Percentiles rank a stretch among this genome's conserved stretches.
Conservation (phyloP, 2,797 vertebrate species). For the Sebastes hopkinsi region DNA sequence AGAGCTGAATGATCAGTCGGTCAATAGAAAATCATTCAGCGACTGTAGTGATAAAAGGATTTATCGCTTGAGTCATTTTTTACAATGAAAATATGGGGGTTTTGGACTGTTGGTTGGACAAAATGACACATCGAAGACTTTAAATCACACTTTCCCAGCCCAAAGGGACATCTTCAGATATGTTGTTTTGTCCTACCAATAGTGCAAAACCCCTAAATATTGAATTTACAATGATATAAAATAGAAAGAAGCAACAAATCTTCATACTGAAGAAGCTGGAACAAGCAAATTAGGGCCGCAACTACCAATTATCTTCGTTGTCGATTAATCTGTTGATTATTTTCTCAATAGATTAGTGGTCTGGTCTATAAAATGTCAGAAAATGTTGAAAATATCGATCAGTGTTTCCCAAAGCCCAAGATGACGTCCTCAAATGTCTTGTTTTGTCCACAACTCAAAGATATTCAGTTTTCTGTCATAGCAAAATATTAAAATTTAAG, state of each 20-base stretch:
- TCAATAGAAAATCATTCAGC: background rate
- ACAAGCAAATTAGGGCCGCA: background rate
- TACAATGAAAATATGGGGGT: background rate
- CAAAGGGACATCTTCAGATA: background rate
- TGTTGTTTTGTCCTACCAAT: background rate
- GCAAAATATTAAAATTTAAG: no score
- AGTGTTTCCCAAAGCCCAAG: no score
- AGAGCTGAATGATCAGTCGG: background rate
- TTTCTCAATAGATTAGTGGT: no score
- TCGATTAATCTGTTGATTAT: no score
- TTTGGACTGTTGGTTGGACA: background rate
- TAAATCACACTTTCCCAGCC: background rate
- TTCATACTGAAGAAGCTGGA: no score
- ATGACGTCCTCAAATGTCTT: no score
- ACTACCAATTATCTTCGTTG: no score
- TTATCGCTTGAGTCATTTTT: background rate
- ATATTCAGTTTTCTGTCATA: no score
- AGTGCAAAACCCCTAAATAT: background rate
- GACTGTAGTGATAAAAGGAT: background rate
- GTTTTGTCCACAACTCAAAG: no score
- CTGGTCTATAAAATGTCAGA: no score
- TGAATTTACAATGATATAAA: background rate
- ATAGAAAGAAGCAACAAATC: background rate
- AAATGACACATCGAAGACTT: background rate
- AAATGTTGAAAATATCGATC: no score